A percentile compares a stretch with the other conserved stretches of the same genome.
phyloP scores from a whole-genome alignment of 1,140 invertebrate genomes.

The Heliconius eleuchia region DNA sequence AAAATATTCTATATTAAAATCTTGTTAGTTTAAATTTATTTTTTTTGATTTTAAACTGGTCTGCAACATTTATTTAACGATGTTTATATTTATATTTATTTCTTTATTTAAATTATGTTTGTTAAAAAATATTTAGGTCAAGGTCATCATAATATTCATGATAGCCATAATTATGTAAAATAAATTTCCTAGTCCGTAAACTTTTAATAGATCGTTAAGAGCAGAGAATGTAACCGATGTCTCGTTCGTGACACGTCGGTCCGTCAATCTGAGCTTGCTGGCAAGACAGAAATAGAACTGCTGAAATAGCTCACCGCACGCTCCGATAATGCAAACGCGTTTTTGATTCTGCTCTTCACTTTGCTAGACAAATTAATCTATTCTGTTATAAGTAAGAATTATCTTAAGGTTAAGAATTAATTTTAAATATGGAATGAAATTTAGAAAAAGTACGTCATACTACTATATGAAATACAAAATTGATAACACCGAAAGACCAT shows the following conservation, averaged over 20 bases:
- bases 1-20: slow-evolving; percentile 18
- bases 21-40: slow-evolving; percentile 24
- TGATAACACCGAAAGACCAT: slow-evolving; percentile 47
- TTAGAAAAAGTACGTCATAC: not conserved
- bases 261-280: slow-evolving; percentile 78
- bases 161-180: not conserved
- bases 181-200: slow-evolving; percentile 7
- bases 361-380: slow-evolving; percentile 51
- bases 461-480: slow-evolving; percentile 33
- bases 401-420: not conserved
- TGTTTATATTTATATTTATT: not conserved
- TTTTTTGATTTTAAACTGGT: not conserved
- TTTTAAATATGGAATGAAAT: not conserved
- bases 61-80: slow-evolving; percentile 2
- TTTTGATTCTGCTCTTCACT: slow-evolving; percentile 74
- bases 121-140: slow-evolving; percentile 62
- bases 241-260: slow-evolving; percentile 72
- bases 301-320: slow-evolving; percentile 76
- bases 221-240: slow-evolving; percentile 59
- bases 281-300: slow-evolving; percentile 72
- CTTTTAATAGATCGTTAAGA: slow-evolving; percentile 45
- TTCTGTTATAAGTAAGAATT: slow-evolving; percentile 38
- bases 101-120: slow-evolving; percentile 1
- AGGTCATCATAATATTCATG: slow-evolving; percentile 55
- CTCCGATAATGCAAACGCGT: slow-evolving; percentile 76